phyloP scores from a whole-genome alignment of 2,113 vertebrate species.

The Meleagris gallopavo region DNA sequence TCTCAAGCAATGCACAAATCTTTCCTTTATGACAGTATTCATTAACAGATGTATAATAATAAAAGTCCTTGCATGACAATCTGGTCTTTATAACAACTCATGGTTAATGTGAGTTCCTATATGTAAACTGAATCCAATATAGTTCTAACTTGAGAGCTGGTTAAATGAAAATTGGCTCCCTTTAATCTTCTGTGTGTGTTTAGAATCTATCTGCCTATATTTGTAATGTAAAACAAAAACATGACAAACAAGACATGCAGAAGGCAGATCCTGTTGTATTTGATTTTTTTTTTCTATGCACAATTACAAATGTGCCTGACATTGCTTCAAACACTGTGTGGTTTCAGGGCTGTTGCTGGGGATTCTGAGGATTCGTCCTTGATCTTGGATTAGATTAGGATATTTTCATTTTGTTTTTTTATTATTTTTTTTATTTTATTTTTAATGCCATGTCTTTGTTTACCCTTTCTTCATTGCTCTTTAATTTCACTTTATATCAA shows the following conservation, averaged over 20 bases:
- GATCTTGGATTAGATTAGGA: neutral
- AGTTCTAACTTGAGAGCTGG: neutral
- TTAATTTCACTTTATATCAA: neutral
- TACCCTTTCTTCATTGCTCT: neutral
- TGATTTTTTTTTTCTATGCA: neutral
- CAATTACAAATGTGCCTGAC: neutral
- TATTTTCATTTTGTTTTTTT: neutral
- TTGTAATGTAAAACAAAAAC: neutral
- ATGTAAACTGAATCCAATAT: neutral
- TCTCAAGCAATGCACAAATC: neutral
- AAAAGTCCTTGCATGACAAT: neutral
- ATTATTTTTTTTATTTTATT: neutral
- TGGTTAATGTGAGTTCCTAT: neutral
- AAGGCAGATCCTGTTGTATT: neutral
- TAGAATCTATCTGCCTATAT: neutral
- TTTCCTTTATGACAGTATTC: neutral
- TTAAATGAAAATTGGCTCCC: neutral
- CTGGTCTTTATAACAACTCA: neutral
- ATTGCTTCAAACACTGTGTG: neutral
- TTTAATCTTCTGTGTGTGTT: neutral
- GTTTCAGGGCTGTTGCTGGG: neutral
- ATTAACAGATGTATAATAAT: neutral
- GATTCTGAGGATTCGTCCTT: neutral
- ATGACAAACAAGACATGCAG: neutral
- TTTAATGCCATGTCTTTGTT: neutral